A percentile compares a stretch with the other conserved stretches of the same genome.
phyloP scores from a whole-genome alignment of 2,888 invertebrate species.

The Endomychus coccineus region DNA sequence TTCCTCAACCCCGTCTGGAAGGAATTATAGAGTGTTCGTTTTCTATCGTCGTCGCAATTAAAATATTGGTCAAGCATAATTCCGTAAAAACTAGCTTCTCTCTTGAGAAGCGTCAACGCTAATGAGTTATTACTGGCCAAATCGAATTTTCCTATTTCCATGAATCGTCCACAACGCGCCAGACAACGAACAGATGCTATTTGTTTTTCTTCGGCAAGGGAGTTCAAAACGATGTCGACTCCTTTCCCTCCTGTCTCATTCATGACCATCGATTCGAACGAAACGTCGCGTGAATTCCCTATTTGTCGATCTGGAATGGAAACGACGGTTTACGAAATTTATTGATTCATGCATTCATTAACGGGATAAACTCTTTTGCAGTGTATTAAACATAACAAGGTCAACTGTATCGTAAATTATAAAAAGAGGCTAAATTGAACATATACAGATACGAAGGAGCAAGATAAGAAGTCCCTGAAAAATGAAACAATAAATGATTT shows the following conservation, averaged over 20 bases:
- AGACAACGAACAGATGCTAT: slow-evolving; percentile 56
- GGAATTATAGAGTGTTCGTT: slow-evolving; percentile 46
- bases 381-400: too few relatives aligned
- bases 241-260: slow-evolving; percentile 72
- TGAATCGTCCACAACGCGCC: slow-evolving; percentile 69
- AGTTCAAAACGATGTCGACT: too few relatives aligned
- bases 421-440: too few relatives aligned
- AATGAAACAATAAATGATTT: too few relatives aligned
- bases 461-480: too few relatives aligned
- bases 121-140: slow-evolving; percentile 56
- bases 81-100: slow-evolving; percentile 66
- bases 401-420: too few relatives aligned
- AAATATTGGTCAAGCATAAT: slow-evolving; percentile 63
- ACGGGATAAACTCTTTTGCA: too few relatives aligned
- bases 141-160: slow-evolving; percentile 81
- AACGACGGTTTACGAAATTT: too few relatives aligned
- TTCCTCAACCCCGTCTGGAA: slow-evolving; percentile 46
- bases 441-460: too few relatives aligned
- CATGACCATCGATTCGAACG: slow-evolving; percentile 78
- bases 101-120: slow-evolving; percentile 60
- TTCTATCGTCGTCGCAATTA: slow-evolving; percentile 42
- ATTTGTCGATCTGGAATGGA: slow-evolving; percentile 54
- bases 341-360: too few relatives aligned
- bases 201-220: slow-evolving; percentile 82
- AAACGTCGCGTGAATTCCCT: slow-evolving; percentile 67